Evolutionary conservation across 1,140 invertebrate species (phyloP).

Genomic region (Cotesia typhae): DNA sequence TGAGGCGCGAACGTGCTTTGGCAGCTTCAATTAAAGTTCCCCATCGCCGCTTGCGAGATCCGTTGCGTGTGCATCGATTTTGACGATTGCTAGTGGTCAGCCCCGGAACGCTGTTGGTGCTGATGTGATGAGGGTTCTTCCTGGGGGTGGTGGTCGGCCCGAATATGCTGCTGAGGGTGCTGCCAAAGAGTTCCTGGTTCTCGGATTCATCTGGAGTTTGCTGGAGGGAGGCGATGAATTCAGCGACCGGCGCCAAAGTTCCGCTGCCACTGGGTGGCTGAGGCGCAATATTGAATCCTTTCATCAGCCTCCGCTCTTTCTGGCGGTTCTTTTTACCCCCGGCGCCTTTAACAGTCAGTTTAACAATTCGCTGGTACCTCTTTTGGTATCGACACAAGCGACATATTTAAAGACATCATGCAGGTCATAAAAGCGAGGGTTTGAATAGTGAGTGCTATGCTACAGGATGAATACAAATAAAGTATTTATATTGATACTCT

Average conservation of each 20-base stretch:
- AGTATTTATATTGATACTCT: too few species aligned
- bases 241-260: constrained; percentile 76
- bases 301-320: constrained; percentile 91
- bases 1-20: constrained; percentile 78
- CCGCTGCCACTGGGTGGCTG: constrained; percentile 67
- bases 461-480: too few species aligned
- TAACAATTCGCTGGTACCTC: not conserved
- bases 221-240: constrained; percentile 77
- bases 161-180: constrained; percentile 62
- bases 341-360: constrained; percentile 72
- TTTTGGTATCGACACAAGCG: too few species aligned
- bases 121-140: constrained; percentile 73
- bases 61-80: constrained; percentile 42
- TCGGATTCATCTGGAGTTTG: constrained; percentile 64
- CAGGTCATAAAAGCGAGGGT: constrained; percentile 11
- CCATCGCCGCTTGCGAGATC: constrained; percentile 65
- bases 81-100: constrained; percentile 56
- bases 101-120: constrained; percentile 67
- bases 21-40: constrained; percentile 86
- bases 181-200: constrained; percentile 62
- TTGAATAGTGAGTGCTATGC: too few species aligned
- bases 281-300: constrained; percentile 89
- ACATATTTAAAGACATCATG: constrained; percentile 2
- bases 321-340: constrained; percentile 93
- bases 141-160: constrained; percentile 52